Percentiles rank a stretch among this genome's conserved stretches.
phyloP scores from a whole-genome alignment of 1,140 invertebrate species.

The Onthophagus taurus region DNA sequence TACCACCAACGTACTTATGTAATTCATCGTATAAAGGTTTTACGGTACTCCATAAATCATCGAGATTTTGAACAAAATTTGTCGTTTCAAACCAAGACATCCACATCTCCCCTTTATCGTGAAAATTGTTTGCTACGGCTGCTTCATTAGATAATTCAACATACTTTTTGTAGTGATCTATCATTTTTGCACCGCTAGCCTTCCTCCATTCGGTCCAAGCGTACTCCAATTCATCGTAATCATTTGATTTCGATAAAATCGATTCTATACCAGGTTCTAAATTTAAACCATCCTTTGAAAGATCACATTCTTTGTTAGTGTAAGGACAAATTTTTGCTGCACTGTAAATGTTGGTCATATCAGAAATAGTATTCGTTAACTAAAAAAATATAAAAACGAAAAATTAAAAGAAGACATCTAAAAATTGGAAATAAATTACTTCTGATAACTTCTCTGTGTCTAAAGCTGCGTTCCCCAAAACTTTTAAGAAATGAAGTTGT shows the following conservation, averaged over 20 bases:
- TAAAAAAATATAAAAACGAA: slow-evolving; percentile 12
- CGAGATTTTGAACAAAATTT: slow-evolving; percentile 35
- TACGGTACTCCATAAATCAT: slow-evolving; percentile 42
- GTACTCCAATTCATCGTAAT: slow-evolving; percentile 64
- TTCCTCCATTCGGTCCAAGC: slow-evolving; percentile 70
- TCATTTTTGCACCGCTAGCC: slow-evolving; percentile 58
- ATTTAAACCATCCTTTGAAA: slow-evolving; percentile 24
- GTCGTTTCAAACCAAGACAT: slow-evolving; percentile 37
- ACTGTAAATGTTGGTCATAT: slow-evolving; percentile 40
- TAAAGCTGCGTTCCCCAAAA: slow-evolving; percentile 17
- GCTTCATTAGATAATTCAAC: slow-evolving; percentile 70
- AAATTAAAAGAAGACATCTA: too few relatives aligned
- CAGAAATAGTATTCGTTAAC: slow-evolving; percentile 19
- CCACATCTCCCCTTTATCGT: slow-evolving; percentile 36
- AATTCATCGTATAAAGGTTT: slow-evolving; percentile 52
- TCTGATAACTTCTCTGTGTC: slow-evolving; percentile 1
- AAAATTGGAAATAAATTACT: neutral
- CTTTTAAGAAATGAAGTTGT: slow-evolving; percentile 11
- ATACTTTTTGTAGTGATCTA: slow-evolving; percentile 57
- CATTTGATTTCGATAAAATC: slow-evolving; percentile 52
- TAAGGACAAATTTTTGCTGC: slow-evolving; percentile 34
- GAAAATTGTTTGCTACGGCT: slow-evolving; percentile 49
- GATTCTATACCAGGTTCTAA: slow-evolving; percentile 46
- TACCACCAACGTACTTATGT: slow-evolving; percentile 51
- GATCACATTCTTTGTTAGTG: slow-evolving; percentile 25